Base-by-base conservation (phyloP, 2,888 invertebrate species). In the Eupithecia subumbrata region DNA sequence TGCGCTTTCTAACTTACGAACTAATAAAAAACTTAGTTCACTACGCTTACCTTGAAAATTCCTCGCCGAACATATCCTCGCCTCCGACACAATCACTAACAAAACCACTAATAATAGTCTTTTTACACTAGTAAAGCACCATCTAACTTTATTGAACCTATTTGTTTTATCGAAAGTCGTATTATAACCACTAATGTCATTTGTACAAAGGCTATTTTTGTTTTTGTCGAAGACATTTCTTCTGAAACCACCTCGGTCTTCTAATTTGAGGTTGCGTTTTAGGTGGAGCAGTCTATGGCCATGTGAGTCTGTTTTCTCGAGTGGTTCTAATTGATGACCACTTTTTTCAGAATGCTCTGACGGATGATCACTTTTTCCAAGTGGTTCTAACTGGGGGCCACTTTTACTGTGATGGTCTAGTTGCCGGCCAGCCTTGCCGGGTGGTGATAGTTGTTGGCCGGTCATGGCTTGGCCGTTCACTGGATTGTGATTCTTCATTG, bases 111-210 rank as follows among this genome's bases (percentile, higher is more conserved):
- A 88, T 88, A 92, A 84, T 80, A 92, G 85, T 81, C 90, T 90
- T 89, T 92, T 94, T 88, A 91, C 88, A 87, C 92, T 91, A 87
- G 78, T 82, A 87, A 87, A 92, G 90, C 91, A 93, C 90, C 92
- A 90, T 85, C 88, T 84, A 77, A 88, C 86, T 78, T 87, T 86
- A 87, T 86, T 86, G 87, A 76, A 87, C 85, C 84, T 86, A 88
- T 68, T 68, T 45, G 87, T 86, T 87, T 84, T 88, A 89, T 84
- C 73, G 68, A 77, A 79, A 72, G 67, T 79, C 78, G 76, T 78
- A 71, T 78, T 75, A 87, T 85, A 87, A 85, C 85, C 86, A 90
- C 85, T 90, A 91, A 86, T 88, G 86, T 89, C 85, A 83, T 85
- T 83, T 82, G 81, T 79, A 85, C 90, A 91, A 63, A 60, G 60